These are phyloP conservation scores for Agrotis clavis DNA, from an alignment of 2,888 invertebrate species.

Conservation along the genomic window DNA sequence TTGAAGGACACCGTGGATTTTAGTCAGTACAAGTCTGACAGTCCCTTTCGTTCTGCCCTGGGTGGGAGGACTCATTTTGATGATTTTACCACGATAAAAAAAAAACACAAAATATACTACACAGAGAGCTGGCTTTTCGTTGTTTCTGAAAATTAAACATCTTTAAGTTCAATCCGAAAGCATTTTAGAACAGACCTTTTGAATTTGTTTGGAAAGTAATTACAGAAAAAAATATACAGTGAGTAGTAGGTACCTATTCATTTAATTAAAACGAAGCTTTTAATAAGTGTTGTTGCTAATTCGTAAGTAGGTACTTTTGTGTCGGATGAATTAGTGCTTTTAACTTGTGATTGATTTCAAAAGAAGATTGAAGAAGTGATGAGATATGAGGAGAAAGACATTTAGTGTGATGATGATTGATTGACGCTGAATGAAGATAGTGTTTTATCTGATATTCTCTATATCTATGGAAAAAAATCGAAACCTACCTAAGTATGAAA, in stretches of 20 bases:
- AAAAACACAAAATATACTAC: too few relatives aligned
- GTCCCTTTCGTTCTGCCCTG: too few relatives aligned
- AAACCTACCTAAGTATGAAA: not conserved
- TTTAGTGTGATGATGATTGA: constrained; percentile 26
- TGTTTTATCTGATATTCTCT: constrained; percentile 1
- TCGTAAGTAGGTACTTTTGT: constrained; percentile 1
- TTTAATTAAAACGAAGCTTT: constrained; percentile 28
- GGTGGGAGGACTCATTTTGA: too few relatives aligned
- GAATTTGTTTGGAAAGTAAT: too few relatives aligned
- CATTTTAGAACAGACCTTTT: too few relatives aligned
- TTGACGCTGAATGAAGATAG: not conserved
- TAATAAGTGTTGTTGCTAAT: constrained; percentile 37
- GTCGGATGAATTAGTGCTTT: constrained; percentile 34
- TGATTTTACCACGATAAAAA: too few relatives aligned
- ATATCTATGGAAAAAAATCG: not conserved
- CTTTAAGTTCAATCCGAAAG: too few relatives aligned
- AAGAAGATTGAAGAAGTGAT: constrained; percentile 6
- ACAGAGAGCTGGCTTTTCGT: too few relatives aligned
- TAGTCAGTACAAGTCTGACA: too few relatives aligned
- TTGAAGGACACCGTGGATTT: too few relatives aligned
- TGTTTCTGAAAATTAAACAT: too few relatives aligned
- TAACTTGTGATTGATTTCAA: constrained; percentile 32
- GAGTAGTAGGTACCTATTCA: not conserved
- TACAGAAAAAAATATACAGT: not conserved
- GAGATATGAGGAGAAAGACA: not conserved